A percentile compares a stretch with the other conserved stretches of the same genome.
Evolutionary conservation across 2,797 vertebrate genomes (phyloP).

Genomic region (Aeoliscus strigatus): DNA sequence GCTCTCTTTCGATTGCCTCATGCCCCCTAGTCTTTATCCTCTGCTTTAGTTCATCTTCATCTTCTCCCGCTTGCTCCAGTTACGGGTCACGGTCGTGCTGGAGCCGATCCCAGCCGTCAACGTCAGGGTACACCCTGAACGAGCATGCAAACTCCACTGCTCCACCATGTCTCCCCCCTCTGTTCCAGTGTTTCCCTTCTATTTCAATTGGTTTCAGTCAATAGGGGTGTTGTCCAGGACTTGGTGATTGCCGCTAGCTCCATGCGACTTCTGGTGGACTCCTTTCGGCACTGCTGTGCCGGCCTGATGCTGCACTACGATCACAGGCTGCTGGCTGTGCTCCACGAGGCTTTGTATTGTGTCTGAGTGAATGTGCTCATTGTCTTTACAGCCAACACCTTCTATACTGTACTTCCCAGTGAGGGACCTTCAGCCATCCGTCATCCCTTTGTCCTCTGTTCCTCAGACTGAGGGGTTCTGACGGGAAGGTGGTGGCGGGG

Average conservation of each 20-base stretch:
- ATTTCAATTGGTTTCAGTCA: constrained; percentile 47
- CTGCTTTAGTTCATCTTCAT: constrained; percentile 8
- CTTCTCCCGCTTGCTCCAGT: too few relatives aligned
- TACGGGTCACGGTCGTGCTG: too few relatives aligned
- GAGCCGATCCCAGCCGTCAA: too few relatives aligned
- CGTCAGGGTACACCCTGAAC: too few relatives aligned
- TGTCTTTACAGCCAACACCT: constrained; percentile 72
- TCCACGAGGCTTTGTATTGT: constrained; percentile 61
- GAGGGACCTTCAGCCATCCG: constrained; percentile 74
- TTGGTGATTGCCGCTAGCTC: constrained; percentile 55
- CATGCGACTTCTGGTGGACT: constrained; percentile 35
- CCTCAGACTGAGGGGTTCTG: constrained; percentile 60
- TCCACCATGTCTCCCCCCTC: too few relatives aligned
- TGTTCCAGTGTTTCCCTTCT: constrained; percentile 25
- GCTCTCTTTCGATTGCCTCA: constrained; percentile 4
- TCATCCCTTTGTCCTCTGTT: constrained; percentile 78
- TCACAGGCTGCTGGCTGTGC: constrained; percentile 42
- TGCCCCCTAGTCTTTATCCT: constrained; percentile 14
- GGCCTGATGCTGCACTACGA: constrained; percentile 53
- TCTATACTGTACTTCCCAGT: constrained; percentile 73
- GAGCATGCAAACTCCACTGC: too few relatives aligned
- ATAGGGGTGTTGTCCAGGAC: constrained; percentile 56
- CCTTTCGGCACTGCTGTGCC: constrained; percentile 38
- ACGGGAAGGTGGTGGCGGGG: constrained; percentile 44
- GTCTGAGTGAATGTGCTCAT: constrained; percentile 72